These are phyloP conservation scores for Columba janthina DNA, from an alignment of 2,113 vertebrate species.

Conservation along the genomic window DNA sequence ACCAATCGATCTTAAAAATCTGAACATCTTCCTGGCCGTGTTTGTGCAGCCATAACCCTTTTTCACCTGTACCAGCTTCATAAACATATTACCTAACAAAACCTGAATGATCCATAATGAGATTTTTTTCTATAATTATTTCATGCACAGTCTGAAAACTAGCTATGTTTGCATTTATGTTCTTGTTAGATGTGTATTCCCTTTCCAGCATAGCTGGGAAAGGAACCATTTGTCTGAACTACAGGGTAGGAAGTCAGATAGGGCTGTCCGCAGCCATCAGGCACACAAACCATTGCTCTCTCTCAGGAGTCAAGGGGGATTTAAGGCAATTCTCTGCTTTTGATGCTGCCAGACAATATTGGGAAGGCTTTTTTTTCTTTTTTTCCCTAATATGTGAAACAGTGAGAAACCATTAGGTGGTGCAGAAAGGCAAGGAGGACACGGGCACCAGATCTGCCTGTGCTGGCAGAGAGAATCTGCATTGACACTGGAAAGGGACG, in stretches of 20 bases:
- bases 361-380: not conserved
- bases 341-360: not conserved
- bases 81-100: not conserved
- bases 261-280: not conserved
- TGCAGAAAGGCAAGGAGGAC: not conserved
- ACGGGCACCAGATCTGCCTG: not conserved
- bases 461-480: not conserved
- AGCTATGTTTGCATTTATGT: not conserved
- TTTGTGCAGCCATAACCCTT: not conserved
- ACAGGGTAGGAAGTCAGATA: not conserved
- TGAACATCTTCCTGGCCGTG: fast-evolving
- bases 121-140: not conserved
- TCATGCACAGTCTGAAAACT: not conserved
- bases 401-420: not conserved
- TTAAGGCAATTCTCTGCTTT: not conserved
- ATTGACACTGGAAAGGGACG: not conserved
- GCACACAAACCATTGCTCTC: not conserved
- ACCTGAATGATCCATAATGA: not conserved
- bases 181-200: not conserved
- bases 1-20: not conserved
- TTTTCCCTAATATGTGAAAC: not conserved
- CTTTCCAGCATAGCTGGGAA: not conserved
- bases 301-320: not conserved
- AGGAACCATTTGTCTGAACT: not conserved
- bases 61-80: fast-evolving